Evolutionary conservation across 2,888 invertebrate genomes (phyloP).

Genomic region (Eupithecia centaureata): DNA sequence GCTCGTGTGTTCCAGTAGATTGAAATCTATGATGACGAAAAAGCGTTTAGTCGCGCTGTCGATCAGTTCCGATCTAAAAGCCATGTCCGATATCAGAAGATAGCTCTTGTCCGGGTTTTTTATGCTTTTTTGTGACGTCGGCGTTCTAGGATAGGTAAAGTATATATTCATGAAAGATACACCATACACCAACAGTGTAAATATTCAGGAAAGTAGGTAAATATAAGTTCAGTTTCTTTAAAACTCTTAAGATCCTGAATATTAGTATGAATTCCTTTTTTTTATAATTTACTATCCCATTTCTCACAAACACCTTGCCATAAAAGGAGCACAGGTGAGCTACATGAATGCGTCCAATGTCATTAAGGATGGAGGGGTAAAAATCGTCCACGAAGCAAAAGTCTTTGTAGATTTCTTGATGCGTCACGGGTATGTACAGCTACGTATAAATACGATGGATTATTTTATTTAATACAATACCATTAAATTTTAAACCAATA

Average conservation of each 20-base stretch:
- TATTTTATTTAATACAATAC: no score
- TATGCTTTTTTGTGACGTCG: background rate
- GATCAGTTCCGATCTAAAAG: slow-evolving; percentile 31
- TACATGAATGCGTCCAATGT: slow-evolving; percentile 47
- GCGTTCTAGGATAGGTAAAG: no score
- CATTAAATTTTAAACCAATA: background rate
- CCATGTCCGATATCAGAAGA: background rate
- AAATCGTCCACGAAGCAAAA: slow-evolving; percentile 46
- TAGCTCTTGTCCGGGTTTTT: background rate
- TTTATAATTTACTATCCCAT: background rate
- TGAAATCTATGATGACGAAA: slow-evolving; percentile 47
- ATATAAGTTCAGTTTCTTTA: no score
- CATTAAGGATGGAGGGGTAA: slow-evolving; percentile 52
- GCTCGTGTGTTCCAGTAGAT: slow-evolving; percentile 46
- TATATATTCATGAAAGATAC: no score
- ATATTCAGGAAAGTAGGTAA: no score
- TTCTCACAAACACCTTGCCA: background rate
- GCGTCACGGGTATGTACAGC: slow-evolving; percentile 57
- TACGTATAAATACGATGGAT: background rate
- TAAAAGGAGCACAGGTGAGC: background rate
- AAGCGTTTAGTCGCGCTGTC: slow-evolving; percentile 53
- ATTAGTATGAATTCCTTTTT: no score
- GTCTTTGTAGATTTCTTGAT: slow-evolving; percentile 65
- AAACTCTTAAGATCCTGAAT: no score
- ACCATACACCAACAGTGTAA: no score